phyloP scores from a whole-genome alignment of 2,888 invertebrate species.

The Brenthis daphne region DNA sequence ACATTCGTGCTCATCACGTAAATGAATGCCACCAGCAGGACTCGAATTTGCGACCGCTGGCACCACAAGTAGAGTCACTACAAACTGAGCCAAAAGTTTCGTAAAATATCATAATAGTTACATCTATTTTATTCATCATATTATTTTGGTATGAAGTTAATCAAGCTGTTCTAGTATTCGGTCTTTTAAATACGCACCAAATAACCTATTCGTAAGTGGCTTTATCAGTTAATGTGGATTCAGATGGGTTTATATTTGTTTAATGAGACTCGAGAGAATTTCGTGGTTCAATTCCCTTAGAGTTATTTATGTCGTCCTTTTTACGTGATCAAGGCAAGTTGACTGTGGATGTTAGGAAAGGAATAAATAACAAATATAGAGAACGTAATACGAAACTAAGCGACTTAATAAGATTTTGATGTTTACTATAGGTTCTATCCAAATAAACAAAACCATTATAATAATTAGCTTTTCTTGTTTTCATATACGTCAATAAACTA shows the following conservation, averaged over 20 bases:
- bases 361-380: neutral
- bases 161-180: neutral
- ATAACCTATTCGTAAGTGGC: slow-evolving; percentile 11
- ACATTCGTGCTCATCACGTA: too few species aligned
- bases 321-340: slow-evolving; percentile 18
- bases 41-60: too few species aligned
- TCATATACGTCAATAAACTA: too few species aligned
- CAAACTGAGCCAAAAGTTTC: too few species aligned
- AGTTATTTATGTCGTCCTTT: slow-evolving; percentile 24
- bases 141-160: too few species aligned
- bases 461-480: too few species aligned
- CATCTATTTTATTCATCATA: too few species aligned
- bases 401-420: neutral
- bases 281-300: slow-evolving; percentile 22
- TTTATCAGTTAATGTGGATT: slow-evolving; percentile 29
- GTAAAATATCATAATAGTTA: too few species aligned
- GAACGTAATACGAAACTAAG: neutral
- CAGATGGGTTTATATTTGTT: slow-evolving; percentile 27
- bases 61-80: too few species aligned
- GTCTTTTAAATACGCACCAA: neutral
- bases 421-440: too few species aligned
- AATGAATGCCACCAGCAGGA: too few species aligned
- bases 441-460: too few species aligned
- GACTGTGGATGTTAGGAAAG: slow-evolving; percentile 1
- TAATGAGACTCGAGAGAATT: slow-evolving; percentile 26